Evolutionary conservation across 1,140 invertebrate genomes (phyloP), one percentile per base, ranked within the genome.

Genomic region (Bacillus rossius): DNA sequence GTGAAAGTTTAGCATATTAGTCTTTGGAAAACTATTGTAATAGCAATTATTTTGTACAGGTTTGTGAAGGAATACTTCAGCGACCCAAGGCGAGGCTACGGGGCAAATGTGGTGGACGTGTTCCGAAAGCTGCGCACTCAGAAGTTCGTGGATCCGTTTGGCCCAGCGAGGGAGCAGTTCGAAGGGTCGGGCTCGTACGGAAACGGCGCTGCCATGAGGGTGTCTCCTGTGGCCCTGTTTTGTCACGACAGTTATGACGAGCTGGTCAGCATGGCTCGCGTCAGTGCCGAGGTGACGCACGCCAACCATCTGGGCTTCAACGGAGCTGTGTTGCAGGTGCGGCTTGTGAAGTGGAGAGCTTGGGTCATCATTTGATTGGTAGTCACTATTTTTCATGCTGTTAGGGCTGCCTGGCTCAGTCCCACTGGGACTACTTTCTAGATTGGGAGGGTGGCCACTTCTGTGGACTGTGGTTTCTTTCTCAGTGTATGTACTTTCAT

Each of bases 161-260:
- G 65, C 19, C 87, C 89, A 45, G 88, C 87, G 1, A 77, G 71
- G 48, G 73, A 83, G 66, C 85, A 89, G 67, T 92, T 90, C 75
- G 70, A 79, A 66, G 88, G 88, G 14, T 59, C 66, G 56, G 89
- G 89, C 3, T 89, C 87, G 5, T 87, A 80, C 78, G 89, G 88
- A 17, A 91, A 91, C 75, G 89, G 89, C 14, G 83, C 81, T 45
- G 86, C 87, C 1, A 91, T 91, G 88, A 78, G 88, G 68, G 79
- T 89, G 23, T 71, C 84, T 13, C 88, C 89, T n/a, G 71, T 86
- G 51, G 77, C 84, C 8, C 69, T 92, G 13, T 88, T 84, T 72
- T 81, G 73, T 58, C 74, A 80, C 52, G 68, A 79, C 47, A 65
- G 81, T 65, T 75, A 77, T 50, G 63, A 79, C 17, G 63, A 71